Evolutionary conservation across 2,797 vertebrate genomes (phyloP).

Genomic region (Acropternis orthonyx): DNA sequence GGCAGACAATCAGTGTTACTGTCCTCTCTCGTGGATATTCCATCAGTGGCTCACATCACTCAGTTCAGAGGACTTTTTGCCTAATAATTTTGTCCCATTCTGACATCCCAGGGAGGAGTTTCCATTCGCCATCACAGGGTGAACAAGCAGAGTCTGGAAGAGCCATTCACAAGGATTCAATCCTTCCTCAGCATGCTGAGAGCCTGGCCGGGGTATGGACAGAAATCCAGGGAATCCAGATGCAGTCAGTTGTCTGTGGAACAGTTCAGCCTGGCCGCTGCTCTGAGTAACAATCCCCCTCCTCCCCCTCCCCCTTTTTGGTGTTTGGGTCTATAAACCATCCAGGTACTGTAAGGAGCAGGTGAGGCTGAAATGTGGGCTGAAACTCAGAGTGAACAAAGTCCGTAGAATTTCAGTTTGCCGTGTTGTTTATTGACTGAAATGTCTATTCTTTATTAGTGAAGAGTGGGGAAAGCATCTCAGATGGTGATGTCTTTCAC

Average conservation of each 20-base stretch:
- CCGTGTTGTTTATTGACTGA: not conserved
- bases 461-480: not conserved
- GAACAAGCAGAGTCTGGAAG: conserved; percentile 10
- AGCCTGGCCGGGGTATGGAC: conserved; percentile 45
- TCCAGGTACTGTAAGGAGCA: not conserved
- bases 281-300: not conserved
- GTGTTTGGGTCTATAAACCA: not conserved
- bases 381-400: not conserved
- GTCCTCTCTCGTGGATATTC: not conserved
- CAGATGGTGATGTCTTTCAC: not conserved
- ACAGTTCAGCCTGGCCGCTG: not conserved
- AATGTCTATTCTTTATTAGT: not conserved
- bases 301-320: not conserved
- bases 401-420: not conserved
- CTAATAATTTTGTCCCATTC: conserved; percentile 6
- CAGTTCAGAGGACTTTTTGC: not conserved
- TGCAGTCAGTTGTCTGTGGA: not conserved
- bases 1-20: not conserved
- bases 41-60: not conserved
- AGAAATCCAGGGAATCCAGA: not conserved
- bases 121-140: not conserved
- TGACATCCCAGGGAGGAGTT: conserved; percentile 50
- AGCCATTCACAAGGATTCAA: not conserved
- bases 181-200: not conserved
- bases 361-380: not conserved